These are phyloP conservation scores for Uloborus plumipes DNA, from an alignment of 2,888 invertebrate genomes.

Conservation along the genomic window DNA sequence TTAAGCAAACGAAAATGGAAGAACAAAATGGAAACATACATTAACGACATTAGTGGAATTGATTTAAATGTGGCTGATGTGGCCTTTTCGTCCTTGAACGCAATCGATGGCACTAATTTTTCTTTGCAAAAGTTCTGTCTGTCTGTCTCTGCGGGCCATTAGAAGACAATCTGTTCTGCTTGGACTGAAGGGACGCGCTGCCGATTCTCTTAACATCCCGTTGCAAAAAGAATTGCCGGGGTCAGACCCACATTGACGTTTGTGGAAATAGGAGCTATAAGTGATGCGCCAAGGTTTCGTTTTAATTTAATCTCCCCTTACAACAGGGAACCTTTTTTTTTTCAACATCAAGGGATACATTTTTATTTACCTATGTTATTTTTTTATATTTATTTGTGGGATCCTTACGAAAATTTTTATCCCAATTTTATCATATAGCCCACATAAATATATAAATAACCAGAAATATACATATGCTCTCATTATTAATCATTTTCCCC, in stretches of 20 bases:
- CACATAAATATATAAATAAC: no score
- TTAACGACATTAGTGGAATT: constrained; percentile 62
- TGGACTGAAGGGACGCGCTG: constrained; percentile 55
- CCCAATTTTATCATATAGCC: no score
- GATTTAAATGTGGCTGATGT: constrained; percentile 63
- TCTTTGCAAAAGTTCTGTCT: constrained; percentile 58
- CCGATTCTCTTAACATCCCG: constrained; percentile 62
- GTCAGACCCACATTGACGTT: constrained; percentile 19
- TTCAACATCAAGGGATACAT: no score
- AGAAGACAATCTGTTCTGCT: constrained; percentile 64
- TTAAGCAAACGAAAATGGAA: constrained; percentile 47
- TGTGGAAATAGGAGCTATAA: no score
- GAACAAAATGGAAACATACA: constrained; percentile 61
- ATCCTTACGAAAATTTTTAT: no score
- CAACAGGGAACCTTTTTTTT: no score
- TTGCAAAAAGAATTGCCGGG: constrained; percentile 45
- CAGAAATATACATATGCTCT: no score
- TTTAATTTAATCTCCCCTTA: no score
- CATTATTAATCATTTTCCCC: no score
- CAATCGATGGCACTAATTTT: constrained; percentile 64
- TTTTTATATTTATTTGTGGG: no score
- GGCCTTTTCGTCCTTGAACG: constrained; percentile 61
- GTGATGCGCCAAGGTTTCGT: no score
- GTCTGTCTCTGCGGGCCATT: constrained; percentile 60
- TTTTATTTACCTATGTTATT: no score